These are phyloP conservation scores for Gandaritis pyraliata DNA, from an alignment of 2,888 invertebrate species.

Conservation along the genomic window DNA sequence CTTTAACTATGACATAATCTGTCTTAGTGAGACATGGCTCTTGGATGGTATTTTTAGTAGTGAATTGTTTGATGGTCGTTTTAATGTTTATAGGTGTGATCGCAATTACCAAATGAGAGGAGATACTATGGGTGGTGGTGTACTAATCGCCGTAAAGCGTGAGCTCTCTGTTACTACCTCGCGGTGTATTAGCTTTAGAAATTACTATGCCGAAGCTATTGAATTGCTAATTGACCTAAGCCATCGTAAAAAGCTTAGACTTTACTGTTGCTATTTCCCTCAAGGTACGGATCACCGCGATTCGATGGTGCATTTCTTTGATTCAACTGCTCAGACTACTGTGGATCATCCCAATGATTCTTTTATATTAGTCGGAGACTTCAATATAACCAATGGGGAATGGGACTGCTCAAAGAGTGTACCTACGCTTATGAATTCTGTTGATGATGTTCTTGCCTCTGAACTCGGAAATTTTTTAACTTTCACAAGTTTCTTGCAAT, in stretches of 20 bases:
- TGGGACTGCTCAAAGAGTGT: not conserved
- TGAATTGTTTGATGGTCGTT: conserved; percentile 8
- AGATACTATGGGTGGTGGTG: conserved; percentile 5
- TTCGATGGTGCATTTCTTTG: conserved; percentile 1
- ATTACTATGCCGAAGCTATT: conserved; percentile 5
- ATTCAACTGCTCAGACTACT: not conserved
- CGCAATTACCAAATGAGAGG: conserved; percentile 5
- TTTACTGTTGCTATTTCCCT: conserved; percentile 12
- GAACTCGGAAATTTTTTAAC: not conserved
- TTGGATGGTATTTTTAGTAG: conserved; percentile 6
- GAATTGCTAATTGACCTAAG: conserved; percentile 3
- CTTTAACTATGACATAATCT: conserved; percentile 1
- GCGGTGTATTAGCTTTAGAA: not conserved
- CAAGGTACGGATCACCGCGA: not conserved
- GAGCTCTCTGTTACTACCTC: not conserved
- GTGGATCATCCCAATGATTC: not conserved
- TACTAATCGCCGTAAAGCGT: conserved; percentile 4
- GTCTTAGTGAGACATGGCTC: conserved; percentile 10
- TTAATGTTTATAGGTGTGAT: conserved; percentile 9
- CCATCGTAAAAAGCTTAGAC: not conserved
- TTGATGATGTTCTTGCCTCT: not conserved
- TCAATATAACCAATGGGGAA: not conserved
- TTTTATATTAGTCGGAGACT: not conserved
- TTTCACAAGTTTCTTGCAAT: conserved; percentile 1
- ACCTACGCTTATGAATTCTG: not conserved